Percentiles rank a stretch among this genome's conserved stretches.
Evolutionary conservation across 2,113 vertebrate genomes (phyloP).

Genomic region (Bucco capensis): DNA sequence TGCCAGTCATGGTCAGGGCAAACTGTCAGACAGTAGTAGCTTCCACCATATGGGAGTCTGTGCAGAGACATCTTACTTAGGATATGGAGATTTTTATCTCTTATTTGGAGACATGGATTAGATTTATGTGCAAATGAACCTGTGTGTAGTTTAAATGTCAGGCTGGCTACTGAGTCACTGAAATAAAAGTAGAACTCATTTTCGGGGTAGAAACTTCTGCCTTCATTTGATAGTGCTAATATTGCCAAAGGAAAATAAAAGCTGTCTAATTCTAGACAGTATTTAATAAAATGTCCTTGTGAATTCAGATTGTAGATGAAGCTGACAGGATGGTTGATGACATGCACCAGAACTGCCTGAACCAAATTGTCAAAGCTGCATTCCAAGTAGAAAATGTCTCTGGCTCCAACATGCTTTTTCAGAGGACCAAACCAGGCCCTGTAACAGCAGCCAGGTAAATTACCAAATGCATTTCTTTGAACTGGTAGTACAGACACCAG

Average conservation of each 20-base stretch:
- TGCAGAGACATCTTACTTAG: background rate
- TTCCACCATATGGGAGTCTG: background rate
- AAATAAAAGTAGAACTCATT: background rate
- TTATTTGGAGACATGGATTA: background rate
- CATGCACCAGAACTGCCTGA: conserved; percentile 94
- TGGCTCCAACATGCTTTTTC: conserved; percentile 64
- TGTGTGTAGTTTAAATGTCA: background rate
- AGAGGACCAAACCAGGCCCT: conserved; percentile 66
- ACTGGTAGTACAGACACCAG: background rate
- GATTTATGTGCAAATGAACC: background rate
- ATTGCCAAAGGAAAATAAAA: background rate
- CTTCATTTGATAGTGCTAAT: background rate
- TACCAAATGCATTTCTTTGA: background rate
- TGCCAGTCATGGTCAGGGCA: background rate
- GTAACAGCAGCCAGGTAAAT: conserved; percentile 84
- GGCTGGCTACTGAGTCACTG: background rate
- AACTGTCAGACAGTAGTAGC: background rate
- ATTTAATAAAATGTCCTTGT: background rate
- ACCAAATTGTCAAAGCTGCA: conserved; percentile 81
- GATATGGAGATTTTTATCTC: background rate
- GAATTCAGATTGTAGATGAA: conserved; percentile 86
- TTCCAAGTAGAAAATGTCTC: conserved; percentile 40
- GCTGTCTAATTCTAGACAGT: background rate
- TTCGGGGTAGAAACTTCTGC: background rate
- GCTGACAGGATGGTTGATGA: conserved; percentile 95